Evolutionary conservation across 2,888 invertebrate genomes (phyloP), one percentile per base, ranked within the genome.

Genomic region (Machimus rusticus): DNA sequence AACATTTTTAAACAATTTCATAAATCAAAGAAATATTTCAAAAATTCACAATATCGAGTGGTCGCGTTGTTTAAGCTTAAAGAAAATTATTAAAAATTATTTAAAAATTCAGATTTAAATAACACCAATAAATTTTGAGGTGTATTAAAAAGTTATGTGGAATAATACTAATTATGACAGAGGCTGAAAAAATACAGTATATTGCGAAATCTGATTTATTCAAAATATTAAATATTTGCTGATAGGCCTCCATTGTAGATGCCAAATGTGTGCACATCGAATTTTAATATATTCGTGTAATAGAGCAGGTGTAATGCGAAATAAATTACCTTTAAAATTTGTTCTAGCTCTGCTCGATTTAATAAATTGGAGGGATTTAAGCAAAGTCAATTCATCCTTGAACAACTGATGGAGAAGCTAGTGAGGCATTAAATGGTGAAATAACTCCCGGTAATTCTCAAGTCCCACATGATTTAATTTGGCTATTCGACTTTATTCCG

Each of bases 401-500:
- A 34, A 76, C 28, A 76, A 76, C 37, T 76, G 37, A 76, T n/a
- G 34, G 76, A 76, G 39, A 34, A 34, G 57, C 34, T 57, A 82
- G 57, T 82, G 82, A 66, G 82, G 82, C 37, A 57, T 34, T n/a
- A 82, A 82, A 82, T 37, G 82, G 57, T 37, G 37, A 82, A 82
- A 82, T 82, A 82, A 82, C 37, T 82, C 57, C 16, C 8, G 51
- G 57, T 82, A 82, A 82, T 82, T 66, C 57, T 37, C 39, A 66
- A 57, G 37, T n/a, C 82, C 82, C 57, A 82, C 66, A 66, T 82
- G 82, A 82, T 82, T 82, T 57, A 66, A 82, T 82, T 82, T 82
- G 82, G 82, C 82, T 31, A 34, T 82, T 82, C 57, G 19, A 37
- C 39, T 66, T 82, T 37, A 82, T 82, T 82, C 82, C 82, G 57